These are phyloP conservation scores for Halcyon malimbica DNA, from an alignment of 2,113 vertebrate genomes.

Conservation along the genomic window DNA sequence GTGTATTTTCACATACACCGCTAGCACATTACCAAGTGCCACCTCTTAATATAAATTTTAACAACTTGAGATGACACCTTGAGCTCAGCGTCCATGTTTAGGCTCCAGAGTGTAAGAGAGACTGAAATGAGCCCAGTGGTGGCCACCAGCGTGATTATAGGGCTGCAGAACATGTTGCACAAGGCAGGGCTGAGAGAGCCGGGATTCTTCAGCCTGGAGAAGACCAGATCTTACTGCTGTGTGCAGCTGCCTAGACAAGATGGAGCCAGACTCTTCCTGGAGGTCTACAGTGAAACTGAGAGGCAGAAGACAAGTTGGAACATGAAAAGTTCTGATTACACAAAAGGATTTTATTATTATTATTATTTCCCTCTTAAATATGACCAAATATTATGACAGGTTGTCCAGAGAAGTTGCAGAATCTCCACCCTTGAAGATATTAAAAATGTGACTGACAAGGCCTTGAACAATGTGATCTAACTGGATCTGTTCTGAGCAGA, in stretches of 20 bases:
- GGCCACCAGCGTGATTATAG: background rate
- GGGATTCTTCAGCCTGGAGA: background rate
- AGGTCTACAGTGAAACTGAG: background rate
- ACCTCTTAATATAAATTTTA: background rate
- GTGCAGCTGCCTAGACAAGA: background rate
- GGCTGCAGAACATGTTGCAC: background rate
- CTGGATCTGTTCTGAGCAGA: background rate
- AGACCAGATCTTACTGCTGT: background rate
- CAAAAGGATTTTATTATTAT: background rate
- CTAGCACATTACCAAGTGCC: background rate
- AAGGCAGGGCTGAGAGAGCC: background rate
- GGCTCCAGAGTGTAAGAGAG: background rate
- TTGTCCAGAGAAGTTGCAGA: background rate
- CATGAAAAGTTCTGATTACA: background rate
- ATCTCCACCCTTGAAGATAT: background rate
- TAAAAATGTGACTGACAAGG: background rate
- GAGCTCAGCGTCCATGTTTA: background rate
- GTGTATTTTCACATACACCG: background rate
- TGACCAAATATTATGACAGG: background rate
- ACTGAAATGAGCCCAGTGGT: background rate
- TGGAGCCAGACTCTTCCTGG: background rate
- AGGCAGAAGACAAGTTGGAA: background rate
- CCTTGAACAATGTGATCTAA: background rate
- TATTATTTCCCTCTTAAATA: background rate
- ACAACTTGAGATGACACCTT: background rate